Evolutionary conservation across 2,797 vertebrate genomes (phyloP).

Genomic region (Todus mexicanus): DNA sequence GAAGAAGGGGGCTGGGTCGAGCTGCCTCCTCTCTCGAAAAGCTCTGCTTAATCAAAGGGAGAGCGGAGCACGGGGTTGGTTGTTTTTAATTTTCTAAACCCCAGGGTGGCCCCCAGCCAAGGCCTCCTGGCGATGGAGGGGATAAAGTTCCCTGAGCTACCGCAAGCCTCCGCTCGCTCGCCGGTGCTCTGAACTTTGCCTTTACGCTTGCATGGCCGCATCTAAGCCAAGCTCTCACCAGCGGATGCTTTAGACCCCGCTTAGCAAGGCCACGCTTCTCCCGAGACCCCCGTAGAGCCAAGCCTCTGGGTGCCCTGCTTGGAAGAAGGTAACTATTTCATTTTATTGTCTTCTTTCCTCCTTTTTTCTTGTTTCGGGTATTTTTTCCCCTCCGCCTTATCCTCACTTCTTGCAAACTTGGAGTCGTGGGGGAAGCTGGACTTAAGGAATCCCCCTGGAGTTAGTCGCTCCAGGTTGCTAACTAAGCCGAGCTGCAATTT

Average conservation of each 20-base stretch:
- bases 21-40: not conserved
- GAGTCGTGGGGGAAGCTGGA: rapidly evolving
- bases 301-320: not conserved
- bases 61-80: conserved; percentile 2
- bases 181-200: conserved; percentile 51
- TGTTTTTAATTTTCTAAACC: conserved; percentile 41
- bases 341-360: not conserved
- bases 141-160: conserved; percentile 50
- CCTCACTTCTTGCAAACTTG: not conserved
- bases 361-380: not conserved
- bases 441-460: rapidly evolving
- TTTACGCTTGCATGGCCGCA: not conserved
- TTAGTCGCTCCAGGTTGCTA: not conserved
- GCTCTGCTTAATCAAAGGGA: conserved; percentile 6
- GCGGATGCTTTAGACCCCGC: not conserved
- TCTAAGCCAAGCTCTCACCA: not conserved
- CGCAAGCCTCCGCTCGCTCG: not conserved
- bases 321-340: conserved; percentile 23
- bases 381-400: not conserved
- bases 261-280: not conserved
- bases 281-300: not conserved
- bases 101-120: conserved; percentile 52
- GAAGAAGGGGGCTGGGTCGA: not conserved
- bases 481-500: rapidly evolving
- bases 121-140: conserved; percentile 40